Evolutionary conservation across 2,113 vertebrate species (phyloP), one percentile per base, ranked within the genome.

Genomic region (Scopus umbretta): DNA sequence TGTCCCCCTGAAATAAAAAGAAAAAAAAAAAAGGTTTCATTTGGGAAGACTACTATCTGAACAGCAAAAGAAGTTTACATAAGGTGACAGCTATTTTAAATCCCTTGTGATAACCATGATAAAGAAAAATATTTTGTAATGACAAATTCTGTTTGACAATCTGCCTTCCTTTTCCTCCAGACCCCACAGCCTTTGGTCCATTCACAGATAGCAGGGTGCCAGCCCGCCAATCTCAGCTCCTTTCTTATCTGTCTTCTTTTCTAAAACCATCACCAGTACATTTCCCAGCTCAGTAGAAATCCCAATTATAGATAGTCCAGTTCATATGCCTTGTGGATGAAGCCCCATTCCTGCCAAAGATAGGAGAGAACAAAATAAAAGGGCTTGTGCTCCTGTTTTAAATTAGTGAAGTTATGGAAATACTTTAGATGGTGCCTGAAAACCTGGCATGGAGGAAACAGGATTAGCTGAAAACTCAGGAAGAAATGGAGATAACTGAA

Each of bases 271-370:
- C 73, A 45, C 61, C 66, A 75, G 20, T 49, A 70, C 32, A 80
- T 89, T 94, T 91, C 34, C 63, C 49, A 95, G 53, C 65, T 85
- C 71, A 85, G 70, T 62, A 79, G 66, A 94, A 95, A 88, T 91
- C 42, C 32, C 73, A 88, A 9, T 95, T 95, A 94, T 86, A 95
- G 91, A 94, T 87, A 92, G 58, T 58, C 73, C 49, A 34, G 91
- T 92, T 95, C 52, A 81, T 89, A 72, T 89, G 40, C 16, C 19
- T 52, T 66, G 9, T 79, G 66, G 45, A 82, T 94, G 66, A 89
- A 74, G 53, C 16, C 47, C 43, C 20, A 32, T 86, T 94, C n/a
- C 86, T 81, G 50, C 36, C 29, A 73, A 91, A 79, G 30, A 45
- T 91, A 52, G 0, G 13, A 85, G 47, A 67, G 61, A 86, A 36